phyloP scores from a whole-genome alignment of 1,140 invertebrate species.

The Ceratina australensis region DNA sequence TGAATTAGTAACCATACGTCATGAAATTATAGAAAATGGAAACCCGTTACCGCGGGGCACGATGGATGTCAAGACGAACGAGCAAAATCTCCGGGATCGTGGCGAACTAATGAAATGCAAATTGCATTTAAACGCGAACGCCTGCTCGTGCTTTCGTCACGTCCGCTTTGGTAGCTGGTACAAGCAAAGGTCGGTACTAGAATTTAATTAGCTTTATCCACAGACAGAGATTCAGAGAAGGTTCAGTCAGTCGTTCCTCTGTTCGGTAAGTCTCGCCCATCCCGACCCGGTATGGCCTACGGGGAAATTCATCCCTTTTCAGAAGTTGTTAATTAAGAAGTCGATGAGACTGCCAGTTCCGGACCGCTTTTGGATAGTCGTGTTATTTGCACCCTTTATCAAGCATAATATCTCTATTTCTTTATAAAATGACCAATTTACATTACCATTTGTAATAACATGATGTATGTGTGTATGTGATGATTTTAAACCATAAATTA shows the following conservation, averaged over 20 bases:
- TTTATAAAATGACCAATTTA: too few relatives aligned
- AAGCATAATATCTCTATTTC: too few relatives aligned
- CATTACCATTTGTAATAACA: too few relatives aligned
- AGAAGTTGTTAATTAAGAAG: constrained; percentile 66
- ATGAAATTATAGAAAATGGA: neutral
- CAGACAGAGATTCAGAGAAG: constrained; percentile 65
- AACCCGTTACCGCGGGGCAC: too few relatives aligned
- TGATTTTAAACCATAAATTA: too few relatives aligned
- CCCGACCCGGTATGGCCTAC: neutral
- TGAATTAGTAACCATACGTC: constrained; percentile 16
- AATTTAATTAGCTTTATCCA: constrained; percentile 76
- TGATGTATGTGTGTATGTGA: too few relatives aligned
- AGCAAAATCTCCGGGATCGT: constrained; percentile 57
- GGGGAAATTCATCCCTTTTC: constrained; percentile 55
- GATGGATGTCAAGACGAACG: constrained; percentile 41
- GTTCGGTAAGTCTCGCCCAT: neutral
- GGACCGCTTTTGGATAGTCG: constrained; percentile 38
- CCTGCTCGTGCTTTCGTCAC: constrained; percentile 65
- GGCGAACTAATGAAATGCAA: constrained; percentile 74
- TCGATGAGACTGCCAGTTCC: constrained; percentile 56
- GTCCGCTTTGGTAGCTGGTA: constrained; percentile 58
- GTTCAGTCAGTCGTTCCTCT: constrained; percentile 28
- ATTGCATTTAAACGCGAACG: constrained; percentile 72
- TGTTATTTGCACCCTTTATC: neutral
- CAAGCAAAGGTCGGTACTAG: constrained; percentile 58